Evolutionary conservation across 1,140 invertebrate genomes (phyloP).

Genomic region (Drosophila neocordata): DNA sequence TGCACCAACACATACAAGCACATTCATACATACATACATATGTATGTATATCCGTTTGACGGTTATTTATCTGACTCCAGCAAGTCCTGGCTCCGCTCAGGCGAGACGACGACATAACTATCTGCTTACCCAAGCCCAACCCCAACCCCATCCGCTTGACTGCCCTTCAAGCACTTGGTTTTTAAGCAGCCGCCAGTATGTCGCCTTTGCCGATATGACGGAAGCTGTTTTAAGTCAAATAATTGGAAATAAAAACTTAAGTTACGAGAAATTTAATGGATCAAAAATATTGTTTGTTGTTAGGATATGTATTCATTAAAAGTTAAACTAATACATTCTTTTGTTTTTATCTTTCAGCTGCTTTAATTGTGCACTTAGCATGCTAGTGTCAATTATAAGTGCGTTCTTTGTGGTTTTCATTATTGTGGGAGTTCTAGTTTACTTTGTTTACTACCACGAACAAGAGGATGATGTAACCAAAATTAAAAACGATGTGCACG

Average conservation of each 20-base stretch:
- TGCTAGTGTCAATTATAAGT: conserved; percentile 68
- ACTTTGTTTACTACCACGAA: conserved; percentile 68
- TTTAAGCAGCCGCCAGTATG: conserved; percentile 22
- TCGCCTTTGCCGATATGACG: conserved; percentile 48
- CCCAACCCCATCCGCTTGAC: conserved; percentile 24
- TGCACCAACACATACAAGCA: neutral
- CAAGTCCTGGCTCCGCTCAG: conserved; percentile 61
- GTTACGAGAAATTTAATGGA: no score
- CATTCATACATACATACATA: conserved; percentile 2
- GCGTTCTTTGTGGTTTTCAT: conserved; percentile 70
- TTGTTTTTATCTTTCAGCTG: conserved; percentile 50
- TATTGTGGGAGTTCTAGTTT: conserved; percentile 62
- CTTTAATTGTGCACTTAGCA: conserved; percentile 71
- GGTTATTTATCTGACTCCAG: conserved; percentile 48
- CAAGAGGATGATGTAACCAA: conserved; percentile 53
- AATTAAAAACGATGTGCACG: conserved; percentile 43
- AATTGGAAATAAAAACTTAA: conserved; percentile 23
- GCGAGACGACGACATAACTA: conserved; percentile 53
- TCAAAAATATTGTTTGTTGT: no score
- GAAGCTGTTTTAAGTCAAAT: neutral
- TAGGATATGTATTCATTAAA: no score
- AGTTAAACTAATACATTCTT: neutral
- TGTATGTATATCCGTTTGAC: conserved; percentile 17
- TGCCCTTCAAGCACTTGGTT: conserved; percentile 8
- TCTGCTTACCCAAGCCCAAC: conserved; percentile 40